These are phyloP conservation scores for Mystacides longicornis DNA, from an alignment of 2,888 invertebrate genomes.

Conservation along the genomic window DNA sequence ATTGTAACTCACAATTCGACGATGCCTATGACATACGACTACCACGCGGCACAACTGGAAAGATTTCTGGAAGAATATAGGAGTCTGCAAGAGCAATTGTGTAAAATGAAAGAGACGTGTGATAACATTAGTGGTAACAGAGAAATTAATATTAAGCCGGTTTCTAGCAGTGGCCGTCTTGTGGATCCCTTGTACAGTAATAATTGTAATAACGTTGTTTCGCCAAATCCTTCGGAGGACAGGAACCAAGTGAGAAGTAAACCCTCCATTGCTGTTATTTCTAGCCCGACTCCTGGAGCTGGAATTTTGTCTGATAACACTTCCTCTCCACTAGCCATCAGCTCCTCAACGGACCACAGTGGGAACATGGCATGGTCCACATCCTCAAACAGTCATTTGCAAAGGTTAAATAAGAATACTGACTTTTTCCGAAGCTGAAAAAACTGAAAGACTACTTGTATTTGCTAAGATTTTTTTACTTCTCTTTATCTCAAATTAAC, in stretches of 20 bases:
- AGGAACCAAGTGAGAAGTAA: constrained; percentile 44
- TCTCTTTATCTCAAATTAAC: too few species aligned
- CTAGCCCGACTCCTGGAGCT: constrained; percentile 39
- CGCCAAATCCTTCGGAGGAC: constrained; percentile 38
- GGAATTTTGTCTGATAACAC: constrained; percentile 41
- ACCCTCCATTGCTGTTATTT: constrained; percentile 46
- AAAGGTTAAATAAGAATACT: constrained; percentile 18
- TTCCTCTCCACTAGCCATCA: constrained; percentile 23
- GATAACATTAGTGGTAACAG: constrained; percentile 47
- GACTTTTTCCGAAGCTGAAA: constrained; percentile 26
- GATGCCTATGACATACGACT: constrained; percentile 60
- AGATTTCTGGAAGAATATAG: constrained; percentile 74
- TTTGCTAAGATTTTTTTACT: too few species aligned
- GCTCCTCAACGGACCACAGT: constrained; percentile 11
- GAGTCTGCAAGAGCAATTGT: constrained; percentile 67
- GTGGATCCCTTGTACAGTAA: constrained; percentile 22
- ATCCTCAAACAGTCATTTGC: constrained; percentile 12
- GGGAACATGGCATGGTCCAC: constrained; percentile 7
- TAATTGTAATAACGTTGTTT: constrained; percentile 34
- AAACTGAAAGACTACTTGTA: too few species aligned
- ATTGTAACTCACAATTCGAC: constrained; percentile 37
- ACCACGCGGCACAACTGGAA: constrained; percentile 72
- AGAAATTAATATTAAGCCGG: constrained; percentile 14
- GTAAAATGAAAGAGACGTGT: constrained; percentile 73
- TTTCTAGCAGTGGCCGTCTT: constrained; percentile 34